Base-by-base conservation (phyloP, 2,888 invertebrate species). In the Callinectes sapidus region DNA sequence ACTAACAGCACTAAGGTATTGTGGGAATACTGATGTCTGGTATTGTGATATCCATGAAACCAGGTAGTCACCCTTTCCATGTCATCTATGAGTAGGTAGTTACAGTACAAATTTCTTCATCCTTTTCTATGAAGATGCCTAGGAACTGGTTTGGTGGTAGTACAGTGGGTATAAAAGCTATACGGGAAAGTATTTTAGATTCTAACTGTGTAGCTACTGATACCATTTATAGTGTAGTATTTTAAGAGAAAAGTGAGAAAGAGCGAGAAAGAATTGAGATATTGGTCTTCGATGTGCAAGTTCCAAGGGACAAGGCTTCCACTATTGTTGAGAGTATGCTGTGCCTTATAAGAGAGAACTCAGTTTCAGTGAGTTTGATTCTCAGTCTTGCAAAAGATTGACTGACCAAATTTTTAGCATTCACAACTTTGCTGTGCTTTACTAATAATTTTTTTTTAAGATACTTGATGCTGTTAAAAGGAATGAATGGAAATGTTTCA, bases 1-100 rank as follows among this genome's bases (percentile, higher is more conserved):
- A 81, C 81, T 81, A 81, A 81, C 81, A 35, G 81, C 81, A 81
- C 81, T 81, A 81, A 81, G 81, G 81, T 81, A 81, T 13, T 81
- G 6, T 81, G 81, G 35, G 81, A 81, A 81, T 14, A 81, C 32
- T 71, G 28, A 71, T 71, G 71, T 71, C n/a, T 71, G n/a, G 71
- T 28, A 71, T n/a, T 71, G 61, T 23, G 71, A 6, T 71, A 28
- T 71, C 71, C 28, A 71, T 71, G 71, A 71, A 28, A 71, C 71
- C 71, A 71, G 71, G 71, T 71, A 71, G 18, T 61, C 28, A 71
- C 2, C 8, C 48, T n/a, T 28, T 71, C 66, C 71, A 71, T 71
- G 28, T 28, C 18, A 23, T 61, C 71, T 13, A 3, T 71, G 1
- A 81, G 16, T 32, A 32, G 14, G 35, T 81, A n/a, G n/a, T n/a